phyloP scores from a whole-genome alignment of 2,113 vertebrate genomes.

The Hippopotamus amphibius region DNA sequence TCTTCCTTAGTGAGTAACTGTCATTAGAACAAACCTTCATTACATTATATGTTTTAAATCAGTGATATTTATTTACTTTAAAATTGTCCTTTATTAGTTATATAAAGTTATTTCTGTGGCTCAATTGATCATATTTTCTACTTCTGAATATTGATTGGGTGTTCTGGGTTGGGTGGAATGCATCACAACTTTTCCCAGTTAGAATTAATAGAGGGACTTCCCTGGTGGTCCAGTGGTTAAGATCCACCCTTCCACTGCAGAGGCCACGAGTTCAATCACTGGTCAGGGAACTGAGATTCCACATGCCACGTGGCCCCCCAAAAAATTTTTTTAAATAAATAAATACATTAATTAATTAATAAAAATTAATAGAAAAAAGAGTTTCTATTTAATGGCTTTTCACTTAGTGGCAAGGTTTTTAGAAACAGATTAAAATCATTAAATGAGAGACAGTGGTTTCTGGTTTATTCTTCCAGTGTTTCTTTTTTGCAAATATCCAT shows the following conservation, averaged over 20 bases:
- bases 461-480: slow-evolving; percentile 32
- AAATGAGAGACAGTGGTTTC: background rate
- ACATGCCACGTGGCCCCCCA: too few species aligned
- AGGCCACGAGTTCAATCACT: too few species aligned
- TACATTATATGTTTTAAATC: background rate
- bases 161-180: background rate
- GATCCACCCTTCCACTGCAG: too few species aligned
- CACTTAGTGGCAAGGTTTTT: slow-evolving; percentile 40
- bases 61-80: background rate
- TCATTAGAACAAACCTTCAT: background rate
- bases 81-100: slow-evolving; percentile 11
- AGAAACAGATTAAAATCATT: slow-evolving; percentile 46
- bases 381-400: slow-evolving; percentile 58
- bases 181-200: slow-evolving; percentile 56
- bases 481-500: background rate
- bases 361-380: slow-evolving; percentile 43
- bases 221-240: too few species aligned
- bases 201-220: slow-evolving; percentile 13
- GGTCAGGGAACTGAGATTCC: too few species aligned
- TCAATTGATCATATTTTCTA: background rate
- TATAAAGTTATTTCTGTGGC: background rate
- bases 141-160: background rate
- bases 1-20: background rate
- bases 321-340: too few species aligned
- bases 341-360: too few species aligned